Base-by-base conservation (phyloP, 2,888 invertebrate species). In the Andrena flavipes region DNA sequence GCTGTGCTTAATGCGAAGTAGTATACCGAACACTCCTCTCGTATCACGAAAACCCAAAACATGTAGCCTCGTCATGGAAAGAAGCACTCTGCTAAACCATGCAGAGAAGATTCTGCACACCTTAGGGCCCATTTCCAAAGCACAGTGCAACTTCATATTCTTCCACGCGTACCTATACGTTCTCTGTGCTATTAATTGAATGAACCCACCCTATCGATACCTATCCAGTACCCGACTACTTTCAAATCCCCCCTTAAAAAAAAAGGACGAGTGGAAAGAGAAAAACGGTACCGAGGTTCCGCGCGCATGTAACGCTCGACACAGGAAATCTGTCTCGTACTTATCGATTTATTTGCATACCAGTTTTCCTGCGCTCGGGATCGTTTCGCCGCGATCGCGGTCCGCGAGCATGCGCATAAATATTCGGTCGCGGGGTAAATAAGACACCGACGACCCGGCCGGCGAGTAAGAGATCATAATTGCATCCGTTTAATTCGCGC, bases 311-410 rank as follows among this genome's bases (percentile, higher is more conserved):
- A 73, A 72, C 74, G 62, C 23, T 63, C 51, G 23, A 48, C 8
- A 2, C 48, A 68, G 68, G 75, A 75, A 76, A 75, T 78, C 68
- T 30, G 68, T 68, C 67, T 29, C 10, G 8, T 16, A 26, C 13
- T 56, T 42, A 54, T 71, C 71, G 72, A 78, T 80, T 72, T 72
- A 56, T 63, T 80, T 62, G 65, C 67, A 80, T 68, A 71, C 77
- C 70, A 67, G 54, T 26, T 68, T 54, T 63, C 30, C 74, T 20
- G 65, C 54, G 29, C 23, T 56, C 23, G 7, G 60, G 35, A 35
- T 60, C 26, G 42, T 42, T 49, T 26, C 42, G 30, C 23, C 6
- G 13, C 48, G 16, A 16, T 64, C 35, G 29, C 26, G 23, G 16
- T 10, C n/a, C 23, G 20, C 20, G 54, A 16, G 29, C 26, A 23